These are phyloP conservation scores for Tympanuchus pallidicinctus DNA, from an alignment of 2,113 vertebrate genomes.

Conservation along the genomic window DNA sequence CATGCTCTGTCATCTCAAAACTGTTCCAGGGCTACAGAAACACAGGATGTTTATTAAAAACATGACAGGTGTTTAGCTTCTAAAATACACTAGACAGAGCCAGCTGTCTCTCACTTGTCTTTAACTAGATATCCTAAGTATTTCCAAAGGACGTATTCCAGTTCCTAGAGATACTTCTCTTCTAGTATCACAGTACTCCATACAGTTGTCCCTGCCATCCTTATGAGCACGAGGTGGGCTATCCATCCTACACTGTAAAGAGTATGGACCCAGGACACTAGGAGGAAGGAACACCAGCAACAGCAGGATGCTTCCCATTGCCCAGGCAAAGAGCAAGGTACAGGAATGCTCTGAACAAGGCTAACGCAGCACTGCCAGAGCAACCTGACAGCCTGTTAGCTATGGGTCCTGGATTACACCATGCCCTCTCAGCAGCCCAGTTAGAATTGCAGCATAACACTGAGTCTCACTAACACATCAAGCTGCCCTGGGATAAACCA, in stretches of 20 bases:
- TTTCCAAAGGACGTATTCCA: not conserved
- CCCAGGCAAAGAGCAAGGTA: not conserved
- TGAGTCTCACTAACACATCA: not conserved
- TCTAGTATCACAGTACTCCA: not conserved
- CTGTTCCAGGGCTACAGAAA: not conserved
- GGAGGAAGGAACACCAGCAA: not conserved
- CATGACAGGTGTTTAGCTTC: not conserved
- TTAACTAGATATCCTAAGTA: not conserved
- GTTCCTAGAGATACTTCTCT: not conserved
- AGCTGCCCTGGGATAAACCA: not conserved
- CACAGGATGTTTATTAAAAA: not conserved
- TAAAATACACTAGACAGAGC: not conserved
- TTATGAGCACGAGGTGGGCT: not conserved
- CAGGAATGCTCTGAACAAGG: not conserved
- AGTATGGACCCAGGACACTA: not conserved
- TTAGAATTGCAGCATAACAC: not conserved
- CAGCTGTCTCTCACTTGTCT: not conserved
- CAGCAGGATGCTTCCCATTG: not conserved
- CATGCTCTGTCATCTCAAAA: not conserved
- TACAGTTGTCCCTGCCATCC: not conserved
- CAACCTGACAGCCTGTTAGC: not conserved
- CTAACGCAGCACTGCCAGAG: not conserved
- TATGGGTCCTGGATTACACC: not conserved
- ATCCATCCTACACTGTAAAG: not conserved
- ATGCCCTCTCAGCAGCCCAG: not conserved